Evolutionary conservation across 2,888 invertebrate genomes (phyloP).

Genomic region (Tachina lurida): DNA sequence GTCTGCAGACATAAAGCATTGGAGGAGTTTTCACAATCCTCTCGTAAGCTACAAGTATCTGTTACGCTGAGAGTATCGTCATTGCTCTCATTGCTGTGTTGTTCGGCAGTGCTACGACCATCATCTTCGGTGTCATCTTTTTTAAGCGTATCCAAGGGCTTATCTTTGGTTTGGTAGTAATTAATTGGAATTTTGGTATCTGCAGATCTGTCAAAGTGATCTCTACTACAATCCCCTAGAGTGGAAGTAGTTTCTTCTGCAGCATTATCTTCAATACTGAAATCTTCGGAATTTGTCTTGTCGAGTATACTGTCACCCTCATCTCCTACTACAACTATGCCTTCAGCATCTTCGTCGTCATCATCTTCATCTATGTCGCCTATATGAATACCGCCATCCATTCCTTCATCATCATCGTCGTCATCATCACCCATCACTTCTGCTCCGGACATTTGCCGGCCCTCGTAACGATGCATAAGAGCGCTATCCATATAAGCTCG

Average conservation of each 20-base stretch:
- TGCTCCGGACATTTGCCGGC: constrained; percentile 82
- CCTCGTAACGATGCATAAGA: constrained; percentile 84
- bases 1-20: constrained; percentile 61
- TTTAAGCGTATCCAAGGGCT: constrained; percentile 48
- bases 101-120: constrained; percentile 82
- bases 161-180: constrained; percentile 86
- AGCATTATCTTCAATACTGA: constrained; percentile 78
- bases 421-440: constrained; percentile 80
- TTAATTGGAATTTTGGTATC: constrained; percentile 83
- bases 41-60: constrained; percentile 84
- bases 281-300: constrained; percentile 82
- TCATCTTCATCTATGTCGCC: constrained; percentile 81
- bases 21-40: constrained; percentile 78
- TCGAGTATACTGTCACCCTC: constrained; percentile 86
- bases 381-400: constrained; percentile 79
- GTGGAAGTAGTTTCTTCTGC: constrained; percentile 76
- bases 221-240: constrained; percentile 73
- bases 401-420: constrained; percentile 82
- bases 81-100: constrained; percentile 84
- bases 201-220: constrained; percentile 77
- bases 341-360: constrained; percentile 84
- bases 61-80: constrained; percentile 85
- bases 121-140: constrained; percentile 82
- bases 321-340: constrained; percentile 91
- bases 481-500: constrained; percentile 84